Base-by-base conservation (phyloP, 2,888 invertebrate genomes). In the Pseudococcus jackbeardsleyi region DNA sequence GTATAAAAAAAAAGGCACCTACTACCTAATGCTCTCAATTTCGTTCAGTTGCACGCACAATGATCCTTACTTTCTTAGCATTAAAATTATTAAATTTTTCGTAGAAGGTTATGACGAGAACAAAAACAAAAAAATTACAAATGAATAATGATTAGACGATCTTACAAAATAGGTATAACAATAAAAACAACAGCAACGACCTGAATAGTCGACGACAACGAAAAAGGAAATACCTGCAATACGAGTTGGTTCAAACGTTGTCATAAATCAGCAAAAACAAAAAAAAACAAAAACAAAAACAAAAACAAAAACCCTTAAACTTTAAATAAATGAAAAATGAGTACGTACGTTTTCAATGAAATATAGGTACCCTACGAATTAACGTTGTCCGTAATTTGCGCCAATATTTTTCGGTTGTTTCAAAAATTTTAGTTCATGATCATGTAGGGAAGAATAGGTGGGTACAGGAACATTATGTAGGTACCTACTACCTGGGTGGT, bases 171-270 rank as follows among this genome's bases (percentile, higher is more conserved):
- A n/a, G n/a, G n/a, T n/a, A 64, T 64, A 64, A 22, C 64, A 64
- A 64, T 64, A 64, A 64, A 64, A 64, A 64, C 64, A 64, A 64
- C 22, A 64, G 64, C 22, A 64, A 64, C 11, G 22, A 0, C 9
- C 22, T 7, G 64, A 64, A 64, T 64, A 64, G 22, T 33, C 64
- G 64, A 64, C 64, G 64, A 64, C 64, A 22, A 64, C 64, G 54
- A 5, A 7, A 54, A 54, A 17, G 8, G n/a, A 54, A 50, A 48
- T n/a, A n/a, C n/a, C n/a, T 48, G 12, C 48, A 9, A 48, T 48
- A 48, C 9, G 11, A 12, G n/a, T n/a, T n/a, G n/a, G n/a, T n/a
- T n/a, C n/a, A n/a, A n/a, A 50, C 0, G 48, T 50, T 9, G 12
- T 12, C 15, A 50, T 50, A 50, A 50, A 50, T 3, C 48, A 15